Evolutionary conservation across 2,888 invertebrate genomes (phyloP), one percentile per base, ranked within the genome.

Genomic region (Iphiclides podalirius): DNA sequence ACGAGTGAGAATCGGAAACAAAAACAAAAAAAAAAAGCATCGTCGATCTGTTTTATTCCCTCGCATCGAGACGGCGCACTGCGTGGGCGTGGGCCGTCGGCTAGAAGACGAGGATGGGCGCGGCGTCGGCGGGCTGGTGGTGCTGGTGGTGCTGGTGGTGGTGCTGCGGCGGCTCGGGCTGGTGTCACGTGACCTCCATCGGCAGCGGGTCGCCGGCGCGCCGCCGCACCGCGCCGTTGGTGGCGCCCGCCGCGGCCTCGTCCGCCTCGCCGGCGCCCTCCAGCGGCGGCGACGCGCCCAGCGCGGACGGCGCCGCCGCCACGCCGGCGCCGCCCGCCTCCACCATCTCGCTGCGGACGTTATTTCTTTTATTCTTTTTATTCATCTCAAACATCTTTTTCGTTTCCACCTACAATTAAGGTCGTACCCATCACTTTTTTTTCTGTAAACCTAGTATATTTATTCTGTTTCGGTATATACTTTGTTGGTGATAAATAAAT

Each of bases 161-260:
- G 9, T 35, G 35, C 46, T 28, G 33, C 40, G 17, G n/a, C n/a
- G n/a, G n/a, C 43, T 14, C 40, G 37, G 41, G 11, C 59, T 55
- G 61, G 61, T 70, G 86, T 88, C 86, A 88, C 85, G 87, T 87
- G 72, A 88, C 88, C 72, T 85, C 82, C 87, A 87, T 84, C 52
- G 85, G 85, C 40, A 81, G 68, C 17, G 75, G 70, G 70, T 80
- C 84, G 31, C 68, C 56, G 40, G 69, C 50, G 16, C 72, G 69
- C n/a, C 71, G 66, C 1, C 75, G 70, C 37, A 72, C 72, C 33
- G 57, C 61, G 39, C 71, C 75, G 61, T 72, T 71, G 41, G 67
- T 64, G 33, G 64, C 64, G 48, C 63, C 57, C 15, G 66, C 63
- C 48, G 64, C 59, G 46, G 54, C 59, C 49, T 12, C 55, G 12